These are phyloP conservation scores for Athalia cordata DNA, from an alignment of 2,888 invertebrate genomes.

Conservation along the genomic window DNA sequence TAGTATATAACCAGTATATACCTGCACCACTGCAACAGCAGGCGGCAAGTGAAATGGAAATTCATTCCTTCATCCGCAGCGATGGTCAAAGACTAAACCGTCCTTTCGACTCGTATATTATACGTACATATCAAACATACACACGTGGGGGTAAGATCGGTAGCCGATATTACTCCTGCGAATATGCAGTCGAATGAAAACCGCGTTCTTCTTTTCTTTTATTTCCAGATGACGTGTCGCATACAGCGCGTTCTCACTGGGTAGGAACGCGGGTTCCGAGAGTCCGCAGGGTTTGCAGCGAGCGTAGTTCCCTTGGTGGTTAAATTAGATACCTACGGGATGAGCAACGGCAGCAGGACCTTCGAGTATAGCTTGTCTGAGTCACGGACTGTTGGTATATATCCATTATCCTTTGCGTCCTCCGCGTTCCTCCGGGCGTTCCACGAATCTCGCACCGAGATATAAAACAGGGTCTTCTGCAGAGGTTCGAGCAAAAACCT, in stretches of 20 bases:
- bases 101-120: neutral
- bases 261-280: neutral
- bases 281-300: neutral
- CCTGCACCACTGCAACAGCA: neutral
- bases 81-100: slow-evolving; percentile 10
- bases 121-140: no score
- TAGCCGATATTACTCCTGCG: no score
- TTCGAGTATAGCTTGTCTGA: slow-evolving; percentile 9
- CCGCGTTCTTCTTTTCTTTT: no score
- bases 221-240: no score
- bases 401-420: no score
- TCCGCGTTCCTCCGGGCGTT: neutral
- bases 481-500: no score
- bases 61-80: neutral
- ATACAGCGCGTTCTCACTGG: neutral
- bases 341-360: neutral
- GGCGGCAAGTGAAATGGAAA: slow-evolving; percentile 35
- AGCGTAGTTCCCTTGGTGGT: neutral
- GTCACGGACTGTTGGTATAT: neutral
- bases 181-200: no score
- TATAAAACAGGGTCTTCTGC: no score
- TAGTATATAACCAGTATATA: no score
- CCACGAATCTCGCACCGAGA: slow-evolving; percentile 1
- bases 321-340: slow-evolving; percentile 14
- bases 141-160: no score